Evolutionary conservation across 2,888 invertebrate genomes (phyloP), one percentile per base, ranked within the genome.

Genomic region (Morpho deidamia): DNA sequence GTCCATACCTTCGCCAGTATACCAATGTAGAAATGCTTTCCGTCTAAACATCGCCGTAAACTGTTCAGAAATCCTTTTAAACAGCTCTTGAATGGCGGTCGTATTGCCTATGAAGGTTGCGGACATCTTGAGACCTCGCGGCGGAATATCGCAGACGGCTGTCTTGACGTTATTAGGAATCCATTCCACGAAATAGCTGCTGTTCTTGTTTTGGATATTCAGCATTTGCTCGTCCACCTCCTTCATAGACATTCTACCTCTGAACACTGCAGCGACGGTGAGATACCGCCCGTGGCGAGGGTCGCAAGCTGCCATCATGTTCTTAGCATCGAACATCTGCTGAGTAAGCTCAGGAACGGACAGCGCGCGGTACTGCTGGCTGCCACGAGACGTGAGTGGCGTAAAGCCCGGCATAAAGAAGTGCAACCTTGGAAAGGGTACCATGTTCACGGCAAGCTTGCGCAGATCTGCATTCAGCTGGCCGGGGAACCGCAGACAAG

Each of bases 161-260:
- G 23, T 23, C 23, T 23, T 23, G 23, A 23, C 94, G 70, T 95
- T 95, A 72, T 92, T 93, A 3, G 94, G 95, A 63, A 95, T 94
- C 95, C 95, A 95, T 80, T 94, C 94, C 7, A 95, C 94, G 72
- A 95, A 95, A 74, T 91, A 94, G 43, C 91, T 91, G 62, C 92
- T 93, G 74, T 95, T 95, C 74, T 93, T 95, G 67, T 92, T 94
- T 74, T 95, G 95, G 8, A 95, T 92, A 67, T 94, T 94, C 23
- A 23, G 2, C 23, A 23, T 23, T 23, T 23, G 23, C 23, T 23
- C 23, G 39, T 95, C 95, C 1, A 95, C 94, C 90, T 97, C 97
- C 72, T 97, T 97, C 96, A 97, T 97, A 9, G 96, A 96, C 95
- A 97, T 96, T 42, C 95, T 92, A 0, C 96, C 96, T 53, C 97